Percentiles rank a stretch among this genome's conserved stretches.
These are phyloP conservation scores for Heterodera filipjevi DNA, from an alignment of 2,888 invertebrate genomes.

Conservation along the genomic window DNA sequence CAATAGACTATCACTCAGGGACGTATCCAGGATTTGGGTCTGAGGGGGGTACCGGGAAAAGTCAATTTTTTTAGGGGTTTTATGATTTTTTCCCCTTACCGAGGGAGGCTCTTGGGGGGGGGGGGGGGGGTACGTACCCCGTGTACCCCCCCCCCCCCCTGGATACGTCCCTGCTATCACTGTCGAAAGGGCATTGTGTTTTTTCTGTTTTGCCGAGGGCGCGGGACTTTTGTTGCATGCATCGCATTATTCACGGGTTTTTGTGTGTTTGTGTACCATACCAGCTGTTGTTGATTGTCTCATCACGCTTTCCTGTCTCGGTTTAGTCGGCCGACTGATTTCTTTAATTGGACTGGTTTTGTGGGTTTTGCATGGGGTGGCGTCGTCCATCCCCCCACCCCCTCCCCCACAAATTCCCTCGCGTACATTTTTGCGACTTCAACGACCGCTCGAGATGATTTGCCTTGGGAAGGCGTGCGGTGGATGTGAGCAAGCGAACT, in stretches of 20 bases:
- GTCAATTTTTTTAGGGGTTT: too few relatives aligned
- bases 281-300: not conserved
- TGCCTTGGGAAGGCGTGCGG: conserved; percentile 3
- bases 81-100: too few relatives aligned
- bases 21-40: too few relatives aligned
- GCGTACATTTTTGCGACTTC: conserved; percentile 2
- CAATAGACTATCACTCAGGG: too few relatives aligned
- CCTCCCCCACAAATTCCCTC: conserved; percentile 2
- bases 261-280: not conserved
- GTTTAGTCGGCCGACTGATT: not conserved
- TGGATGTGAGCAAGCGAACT: not conserved
- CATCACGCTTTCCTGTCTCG: not conserved
- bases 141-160: too few relatives aligned
- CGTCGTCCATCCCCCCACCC: not conserved
- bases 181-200: too few relatives aligned
- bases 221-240: not conserved
- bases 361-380: not conserved
- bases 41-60: too few relatives aligned
- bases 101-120: too few relatives aligned
- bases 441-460: conserved; percentile 3
- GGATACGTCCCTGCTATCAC: too few relatives aligned
- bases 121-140: too few relatives aligned
- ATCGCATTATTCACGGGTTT: not conserved
- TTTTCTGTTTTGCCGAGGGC: not conserved
- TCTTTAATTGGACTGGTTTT: not conserved